Evolutionary conservation across 2,888 invertebrate genomes (phyloP), one percentile per base, ranked within the genome.

Genomic region (Patella caerulea): DNA sequence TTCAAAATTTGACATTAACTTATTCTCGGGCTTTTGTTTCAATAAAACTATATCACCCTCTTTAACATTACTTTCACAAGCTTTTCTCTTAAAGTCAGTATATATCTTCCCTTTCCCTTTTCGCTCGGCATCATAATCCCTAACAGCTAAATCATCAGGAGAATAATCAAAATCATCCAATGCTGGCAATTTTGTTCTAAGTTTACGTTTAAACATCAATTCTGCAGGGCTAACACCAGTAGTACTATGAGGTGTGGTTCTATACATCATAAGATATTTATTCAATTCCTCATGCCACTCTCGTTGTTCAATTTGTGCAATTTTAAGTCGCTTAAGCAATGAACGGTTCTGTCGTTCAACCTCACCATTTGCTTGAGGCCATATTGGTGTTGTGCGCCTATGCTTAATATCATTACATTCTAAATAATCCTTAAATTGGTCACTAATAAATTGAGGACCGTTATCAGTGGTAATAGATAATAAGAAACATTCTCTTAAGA

Each of bases 201-300:
- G 24, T 24, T 53, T 19, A 59, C 17, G 17, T 45, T 75, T 71
- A 73, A 75, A 80, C 78, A 81, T 72, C n/a, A 78, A 45, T 29
- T 79, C 74, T 14, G 79, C 70, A 45, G 81, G 78, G 65, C 55
- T 73, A n/a, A 65, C 74, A 45, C 81, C 81, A 71, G 81, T 81
- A 53, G 79, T 75, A 9, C n/a, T 70, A 71, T 80, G 81, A 45
- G 80, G 79, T n/a, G 80, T 81, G 3, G 75, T 70, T n/a, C 73
- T 56, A 71, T 80, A 81, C 17, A 72, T 59, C n/a, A 76, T 19
- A 34, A 78, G n/a, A 55, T 59, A 78, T 55, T 79, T 78, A 15
- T 72, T 4, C 17, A 79, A 17, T 59, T 81, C 79, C 14, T 29
- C 52, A 56, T 59, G 59, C 78, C 76, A 80, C 17, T 76, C 76